Conservation (phyloP, 2,113 vertebrate genomes). For the Puma concolor region DNA sequence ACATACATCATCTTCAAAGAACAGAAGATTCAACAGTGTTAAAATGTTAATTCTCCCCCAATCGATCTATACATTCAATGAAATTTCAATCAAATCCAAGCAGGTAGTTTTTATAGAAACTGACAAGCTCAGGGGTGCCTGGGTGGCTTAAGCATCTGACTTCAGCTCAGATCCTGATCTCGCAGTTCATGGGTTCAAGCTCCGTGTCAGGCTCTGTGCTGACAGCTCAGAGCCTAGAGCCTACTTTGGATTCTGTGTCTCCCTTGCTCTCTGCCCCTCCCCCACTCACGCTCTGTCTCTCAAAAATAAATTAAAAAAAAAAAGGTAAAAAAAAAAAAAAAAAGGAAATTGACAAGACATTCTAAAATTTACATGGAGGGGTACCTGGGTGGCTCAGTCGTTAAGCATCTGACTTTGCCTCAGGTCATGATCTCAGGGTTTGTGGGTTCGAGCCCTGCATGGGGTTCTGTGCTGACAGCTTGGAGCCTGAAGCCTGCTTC, state of each 20-base stretch:
- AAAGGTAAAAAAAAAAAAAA: too few relatives aligned
- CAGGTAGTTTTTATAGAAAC: not conserved
- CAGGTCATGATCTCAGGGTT: not conserved
- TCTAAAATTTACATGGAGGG: not conserved
- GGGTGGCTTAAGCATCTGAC: not conserved
- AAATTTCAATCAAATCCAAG: not conserved
- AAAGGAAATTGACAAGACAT: not conserved
- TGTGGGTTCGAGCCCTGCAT: not conserved
- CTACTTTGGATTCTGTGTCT: too few relatives aligned
- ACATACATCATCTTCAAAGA: not conserved
- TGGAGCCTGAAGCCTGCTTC: too few relatives aligned
- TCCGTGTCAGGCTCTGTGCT: too few relatives aligned
- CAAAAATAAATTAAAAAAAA: too few relatives aligned
- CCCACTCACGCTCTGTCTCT: too few relatives aligned
- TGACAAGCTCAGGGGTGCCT: not conserved
- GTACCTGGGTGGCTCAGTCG: not conserved
- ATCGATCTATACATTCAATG: not conserved
- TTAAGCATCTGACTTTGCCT: not conserved
- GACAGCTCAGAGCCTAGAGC: too few relatives aligned
- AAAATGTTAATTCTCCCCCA: not conserved
- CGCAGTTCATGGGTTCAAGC: too few relatives aligned
- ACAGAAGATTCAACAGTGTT: not conserved
- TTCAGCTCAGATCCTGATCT: not conserved
- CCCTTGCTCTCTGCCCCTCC: too few relatives aligned
- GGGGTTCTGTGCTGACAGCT: too few relatives aligned